Conservation (phyloP, 2,888 invertebrate species). For the Drosophila kambysellisi region DNA sequence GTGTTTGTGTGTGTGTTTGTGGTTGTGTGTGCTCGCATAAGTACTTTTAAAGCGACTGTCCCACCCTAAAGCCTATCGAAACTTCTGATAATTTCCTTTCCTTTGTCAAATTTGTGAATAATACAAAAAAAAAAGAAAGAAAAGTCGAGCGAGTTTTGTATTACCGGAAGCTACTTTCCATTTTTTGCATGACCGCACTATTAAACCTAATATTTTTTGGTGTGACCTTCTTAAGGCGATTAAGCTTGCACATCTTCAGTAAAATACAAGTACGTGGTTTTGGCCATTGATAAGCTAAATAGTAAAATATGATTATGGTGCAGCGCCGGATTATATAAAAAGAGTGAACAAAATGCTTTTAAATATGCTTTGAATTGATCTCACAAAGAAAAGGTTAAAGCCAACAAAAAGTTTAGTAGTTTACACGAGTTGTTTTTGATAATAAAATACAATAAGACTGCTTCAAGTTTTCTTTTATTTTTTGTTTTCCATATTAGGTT, state of each 20-base stretch:
- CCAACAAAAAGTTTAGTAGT: neutral
- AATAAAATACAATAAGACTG: neutral
- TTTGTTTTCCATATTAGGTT: neutral
- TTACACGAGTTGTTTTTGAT: neutral
- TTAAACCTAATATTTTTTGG: slow-evolving; percentile 50
- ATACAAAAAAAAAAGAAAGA: slow-evolving; percentile 23
- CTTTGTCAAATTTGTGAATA: slow-evolving; percentile 67
- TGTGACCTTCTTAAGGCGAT: slow-evolving; percentile 38
- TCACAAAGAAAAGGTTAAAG: neutral
- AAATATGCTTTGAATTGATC: neutral
- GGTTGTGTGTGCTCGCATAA: slow-evolving; percentile 37
- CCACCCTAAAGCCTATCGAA: slow-evolving; percentile 41
- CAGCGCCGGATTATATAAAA: neutral
- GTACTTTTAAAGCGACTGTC: slow-evolving; percentile 53
- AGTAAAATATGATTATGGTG: neutral
- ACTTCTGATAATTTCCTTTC: slow-evolving; percentile 70
- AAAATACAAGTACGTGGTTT: neutral
- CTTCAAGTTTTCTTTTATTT: neutral
- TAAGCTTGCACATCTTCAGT: slow-evolving; percentile 34
- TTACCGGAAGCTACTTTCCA: slow-evolving; percentile 49
- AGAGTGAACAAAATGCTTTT: neutral
- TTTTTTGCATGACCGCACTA: slow-evolving; percentile 55
- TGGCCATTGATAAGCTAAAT: slow-evolving; percentile 8
- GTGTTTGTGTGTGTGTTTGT: slow-evolving; percentile 5
- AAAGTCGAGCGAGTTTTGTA: slow-evolving; percentile 38